These are phyloP conservation scores for Carpatolechia fugitivella DNA, from an alignment of 2,888 invertebrate genomes.

Conservation along the genomic window DNA sequence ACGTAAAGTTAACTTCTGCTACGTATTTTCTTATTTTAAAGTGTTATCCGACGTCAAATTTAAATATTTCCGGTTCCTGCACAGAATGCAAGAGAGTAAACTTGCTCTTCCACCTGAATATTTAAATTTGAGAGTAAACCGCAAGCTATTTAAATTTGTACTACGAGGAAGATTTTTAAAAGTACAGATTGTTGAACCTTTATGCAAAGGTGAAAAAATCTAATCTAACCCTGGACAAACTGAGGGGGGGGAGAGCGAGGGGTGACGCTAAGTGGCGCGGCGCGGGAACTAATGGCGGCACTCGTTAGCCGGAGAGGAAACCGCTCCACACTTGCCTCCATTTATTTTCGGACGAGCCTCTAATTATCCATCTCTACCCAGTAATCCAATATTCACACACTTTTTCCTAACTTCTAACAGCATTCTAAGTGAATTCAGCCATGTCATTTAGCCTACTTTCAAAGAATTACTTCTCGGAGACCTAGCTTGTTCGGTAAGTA, in stretches of 20 bases:
- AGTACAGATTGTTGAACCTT: no score
- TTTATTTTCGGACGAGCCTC: conserved; percentile 19
- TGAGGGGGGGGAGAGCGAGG: not conserved
- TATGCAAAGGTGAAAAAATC: no score
- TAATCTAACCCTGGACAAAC: no score
- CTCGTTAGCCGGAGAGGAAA: conserved; percentile 14
- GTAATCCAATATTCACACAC: conserved; percentile 14
- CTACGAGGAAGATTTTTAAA: no score
- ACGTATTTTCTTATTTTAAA: no score
- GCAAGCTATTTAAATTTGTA: no score
- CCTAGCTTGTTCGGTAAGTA: not conserved
- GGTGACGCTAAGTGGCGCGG: conserved; percentile 1
- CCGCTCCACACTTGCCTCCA: conserved; percentile 14
- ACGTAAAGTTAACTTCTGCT: no score
- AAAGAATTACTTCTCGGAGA: not conserved
- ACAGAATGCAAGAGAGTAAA: no score
- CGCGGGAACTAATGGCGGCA: conserved; percentile 7
- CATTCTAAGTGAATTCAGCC: not conserved
- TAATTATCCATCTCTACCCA: conserved; percentile 15
- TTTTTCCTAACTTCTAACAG: not conserved
- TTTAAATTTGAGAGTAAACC: no score
- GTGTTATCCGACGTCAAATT: no score
- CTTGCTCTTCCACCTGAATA: no score
- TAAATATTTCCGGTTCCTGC: no score
- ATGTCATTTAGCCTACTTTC: not conserved